phyloP scores from a whole-genome alignment of 2,113 vertebrate species.

The Thymallus thymallus region DNA sequence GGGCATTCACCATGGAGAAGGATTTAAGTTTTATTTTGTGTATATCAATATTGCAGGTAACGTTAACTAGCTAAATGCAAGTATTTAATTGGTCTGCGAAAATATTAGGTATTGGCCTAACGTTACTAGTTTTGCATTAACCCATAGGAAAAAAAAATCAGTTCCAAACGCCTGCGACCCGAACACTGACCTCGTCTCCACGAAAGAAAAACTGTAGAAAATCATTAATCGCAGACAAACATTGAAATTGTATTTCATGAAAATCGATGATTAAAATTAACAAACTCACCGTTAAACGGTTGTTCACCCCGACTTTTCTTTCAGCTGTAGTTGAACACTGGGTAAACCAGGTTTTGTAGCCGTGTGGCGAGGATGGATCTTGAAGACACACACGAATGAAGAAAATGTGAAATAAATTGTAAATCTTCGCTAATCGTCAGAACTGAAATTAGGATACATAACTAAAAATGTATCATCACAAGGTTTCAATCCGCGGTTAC shows the following conservation, averaged over 20 bases:
- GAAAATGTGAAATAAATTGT: slow-evolving; percentile 42
- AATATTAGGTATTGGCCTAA: not conserved
- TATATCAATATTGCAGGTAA: not conserved
- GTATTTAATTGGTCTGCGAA: not conserved
- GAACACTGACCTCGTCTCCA: not conserved
- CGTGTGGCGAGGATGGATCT: slow-evolving; percentile 47
- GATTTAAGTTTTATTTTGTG: not conserved
- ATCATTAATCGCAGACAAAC: not conserved
- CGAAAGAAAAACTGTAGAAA: not conserved
- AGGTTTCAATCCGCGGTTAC: not conserved
- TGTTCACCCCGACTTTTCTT: not conserved
- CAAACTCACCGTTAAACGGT: not conserved
- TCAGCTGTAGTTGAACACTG: slow-evolving; percentile 1
- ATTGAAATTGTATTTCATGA: not conserved
- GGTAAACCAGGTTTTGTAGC: slow-evolving; percentile 26
- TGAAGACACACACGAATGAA: slow-evolving; percentile 44
- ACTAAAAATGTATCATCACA: not conserved
- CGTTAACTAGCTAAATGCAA: not conserved
- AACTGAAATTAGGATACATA: not conserved
- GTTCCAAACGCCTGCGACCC: not conserved
- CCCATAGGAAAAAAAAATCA: not conserved
- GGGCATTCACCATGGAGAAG: no score
- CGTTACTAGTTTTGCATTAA: not conserved
- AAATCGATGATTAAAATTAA: not conserved
- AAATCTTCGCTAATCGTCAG: not conserved